These are phyloP conservation scores for Corythaeola cristata DNA, from an alignment of 2,113 vertebrate species.

Conservation along the genomic window DNA sequence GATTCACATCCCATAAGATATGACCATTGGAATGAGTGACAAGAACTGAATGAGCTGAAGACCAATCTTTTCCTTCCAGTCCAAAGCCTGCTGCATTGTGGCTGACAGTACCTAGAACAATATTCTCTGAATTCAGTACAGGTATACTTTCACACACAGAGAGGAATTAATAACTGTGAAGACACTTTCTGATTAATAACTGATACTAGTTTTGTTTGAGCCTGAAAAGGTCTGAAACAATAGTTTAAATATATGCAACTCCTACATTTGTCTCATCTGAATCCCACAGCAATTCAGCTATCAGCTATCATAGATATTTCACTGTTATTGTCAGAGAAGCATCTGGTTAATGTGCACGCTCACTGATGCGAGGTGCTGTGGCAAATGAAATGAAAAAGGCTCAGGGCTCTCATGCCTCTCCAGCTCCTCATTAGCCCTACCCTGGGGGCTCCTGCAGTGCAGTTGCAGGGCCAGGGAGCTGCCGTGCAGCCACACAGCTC, in stretches of 20 bases:
- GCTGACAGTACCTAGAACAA: not conserved
- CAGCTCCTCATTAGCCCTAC: not conserved
- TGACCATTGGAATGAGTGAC: not conserved
- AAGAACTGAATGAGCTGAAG: not conserved
- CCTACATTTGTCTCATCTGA: not conserved
- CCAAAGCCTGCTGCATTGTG: not conserved
- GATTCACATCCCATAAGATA: not conserved
- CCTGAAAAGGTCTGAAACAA: not conserved
- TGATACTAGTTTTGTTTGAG: not conserved
- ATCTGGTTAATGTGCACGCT: not conserved
- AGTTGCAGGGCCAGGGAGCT: not conserved
- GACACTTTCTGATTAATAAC: not conserved
- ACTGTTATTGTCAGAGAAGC: not conserved
- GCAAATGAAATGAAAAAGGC: not conserved
- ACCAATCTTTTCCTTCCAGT: not conserved
- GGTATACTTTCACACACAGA: not conserved
- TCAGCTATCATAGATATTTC: not conserved
- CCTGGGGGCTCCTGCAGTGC: not conserved
- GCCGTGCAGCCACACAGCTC: not conserved
- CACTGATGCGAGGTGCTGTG: not conserved
- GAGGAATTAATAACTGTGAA: not conserved
- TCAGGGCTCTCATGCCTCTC: not conserved
- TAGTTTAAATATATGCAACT: not conserved
- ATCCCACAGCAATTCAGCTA: not conserved
- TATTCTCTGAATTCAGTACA: not conserved